Evolutionary conservation across 2,888 invertebrate species (phyloP), one percentile per base, ranked within the genome.

Genomic region (Copidosoma aretas): DNA sequence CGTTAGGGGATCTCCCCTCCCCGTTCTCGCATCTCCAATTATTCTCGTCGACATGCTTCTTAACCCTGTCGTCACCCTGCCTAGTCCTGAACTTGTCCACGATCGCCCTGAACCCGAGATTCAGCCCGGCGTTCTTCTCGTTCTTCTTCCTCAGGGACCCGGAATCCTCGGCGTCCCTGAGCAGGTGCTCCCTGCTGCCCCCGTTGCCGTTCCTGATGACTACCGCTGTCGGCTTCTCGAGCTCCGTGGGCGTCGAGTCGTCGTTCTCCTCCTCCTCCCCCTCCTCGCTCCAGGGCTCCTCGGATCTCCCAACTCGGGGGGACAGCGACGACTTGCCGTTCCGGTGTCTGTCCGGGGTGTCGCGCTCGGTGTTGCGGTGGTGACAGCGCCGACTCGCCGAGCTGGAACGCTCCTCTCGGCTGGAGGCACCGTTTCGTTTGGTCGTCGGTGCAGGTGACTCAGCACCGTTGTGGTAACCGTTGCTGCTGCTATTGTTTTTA

Each of bases 61-160:
- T 54, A 10, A 32, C 62, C 22, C 67, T 73, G 25, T 75, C 75
- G 1, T 75, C 75, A 4, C 58, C 70, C 57, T 77, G 76, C 10
- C n/a, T n/a, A n/a, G 67, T 43, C 57, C 75, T 74, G 64, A 78
- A 75, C 54, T 77, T 72, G 53, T 79, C 79, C 61, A 79, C 77
- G 73, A 79, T 75, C 63, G 77, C 73, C 1, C 74, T 70, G 70
- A 79, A 78, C 67, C 78, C 75, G 5, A 75, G 67, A 70, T 78
- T 77, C 25, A 68, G 22, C 12, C 71, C 71, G 10, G 66, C 53
- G 71, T 75, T 75, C 51, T 71, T 73, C 21, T 77, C 77, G 25
- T 65, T 73, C 59, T 63, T 74, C 57, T 71, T 72, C 32, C 66
- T 68, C n/a, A 65, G 17, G 21, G 63, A 59, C 1, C 75, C 73